phyloP scores from a whole-genome alignment of 2,797 vertebrate genomes.

The Falco peregrinus region DNA sequence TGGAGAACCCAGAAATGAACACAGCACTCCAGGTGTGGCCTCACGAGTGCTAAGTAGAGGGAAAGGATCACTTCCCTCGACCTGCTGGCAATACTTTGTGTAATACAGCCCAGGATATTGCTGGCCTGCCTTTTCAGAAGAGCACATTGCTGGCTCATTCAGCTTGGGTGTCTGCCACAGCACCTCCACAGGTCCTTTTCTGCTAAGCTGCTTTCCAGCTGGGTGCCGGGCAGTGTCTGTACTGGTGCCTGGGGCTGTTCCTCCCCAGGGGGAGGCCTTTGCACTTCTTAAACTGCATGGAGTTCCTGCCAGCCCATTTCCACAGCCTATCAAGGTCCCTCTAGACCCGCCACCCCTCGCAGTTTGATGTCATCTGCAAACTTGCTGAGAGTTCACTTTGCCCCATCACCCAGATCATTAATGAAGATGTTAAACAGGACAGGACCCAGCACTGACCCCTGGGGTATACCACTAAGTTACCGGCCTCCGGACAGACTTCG shows the following conservation, averaged over 20 bases:
- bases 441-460: no score
- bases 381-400: not conserved
- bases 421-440: not conserved
- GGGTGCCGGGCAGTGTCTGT: fast-evolving
- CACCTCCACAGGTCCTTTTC: not conserved
- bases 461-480: no score
- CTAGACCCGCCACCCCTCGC: not conserved
- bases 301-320: not conserved
- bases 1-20: not conserved
- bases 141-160: not conserved
- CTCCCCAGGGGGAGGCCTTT: not conserved
- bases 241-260: not conserved
- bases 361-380: not conserved
- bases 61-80: not conserved
- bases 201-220: not conserved
- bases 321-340: not conserved
- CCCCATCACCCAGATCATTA: not conserved
- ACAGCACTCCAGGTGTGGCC: not conserved
- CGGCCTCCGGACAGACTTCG: no score
- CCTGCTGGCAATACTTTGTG: not conserved
- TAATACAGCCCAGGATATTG: not conserved
- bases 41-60: not conserved
- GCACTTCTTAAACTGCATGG: not conserved
- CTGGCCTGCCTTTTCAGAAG: not conserved
- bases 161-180: fast-evolving